phyloP scores from a whole-genome alignment of 2,113 vertebrate genomes.

The Cettia cetti region DNA sequence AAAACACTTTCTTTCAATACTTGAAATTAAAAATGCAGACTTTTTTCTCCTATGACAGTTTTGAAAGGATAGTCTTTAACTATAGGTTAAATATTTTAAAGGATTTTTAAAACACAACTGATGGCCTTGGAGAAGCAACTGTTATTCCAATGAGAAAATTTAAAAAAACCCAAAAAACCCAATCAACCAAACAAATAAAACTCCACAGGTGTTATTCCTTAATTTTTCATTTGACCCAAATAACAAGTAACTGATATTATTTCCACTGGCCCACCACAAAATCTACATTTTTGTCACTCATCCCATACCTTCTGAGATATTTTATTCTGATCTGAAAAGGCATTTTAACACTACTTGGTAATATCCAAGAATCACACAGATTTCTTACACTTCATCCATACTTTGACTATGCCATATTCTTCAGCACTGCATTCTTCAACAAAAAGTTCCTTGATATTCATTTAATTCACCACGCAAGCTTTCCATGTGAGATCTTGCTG shows the following conservation, averaged over 20 bases:
- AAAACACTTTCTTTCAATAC: not conserved
- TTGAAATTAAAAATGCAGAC: not conserved
- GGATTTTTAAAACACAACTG: not conserved
- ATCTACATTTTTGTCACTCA: not conserved
- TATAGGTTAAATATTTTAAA: not conserved
- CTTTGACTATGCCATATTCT: not conserved
- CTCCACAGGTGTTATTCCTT: not conserved
- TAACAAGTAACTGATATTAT: not conserved
- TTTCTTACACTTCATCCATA: not conserved
- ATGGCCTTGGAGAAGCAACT: accelerated
- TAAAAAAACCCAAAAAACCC: not conserved
- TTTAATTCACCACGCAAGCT: not conserved
- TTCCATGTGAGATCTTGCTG: not conserved
- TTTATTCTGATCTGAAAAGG: not conserved
- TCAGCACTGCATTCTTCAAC: not conserved
- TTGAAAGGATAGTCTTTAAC: not conserved
- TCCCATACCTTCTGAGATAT: not conserved
- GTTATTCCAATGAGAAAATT: not conserved
- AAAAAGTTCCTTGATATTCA: not conserved
- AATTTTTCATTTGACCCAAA: not conserved
- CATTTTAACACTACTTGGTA: not conserved
- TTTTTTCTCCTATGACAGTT: not conserved
- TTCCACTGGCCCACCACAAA: not conserved
- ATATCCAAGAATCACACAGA: not conserved
- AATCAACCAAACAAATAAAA: not conserved